Percentiles rank a stretch among this genome's conserved stretches.
phyloP scores from a whole-genome alignment of 2,888 invertebrate species.

The Hypercompe scribonia region DNA sequence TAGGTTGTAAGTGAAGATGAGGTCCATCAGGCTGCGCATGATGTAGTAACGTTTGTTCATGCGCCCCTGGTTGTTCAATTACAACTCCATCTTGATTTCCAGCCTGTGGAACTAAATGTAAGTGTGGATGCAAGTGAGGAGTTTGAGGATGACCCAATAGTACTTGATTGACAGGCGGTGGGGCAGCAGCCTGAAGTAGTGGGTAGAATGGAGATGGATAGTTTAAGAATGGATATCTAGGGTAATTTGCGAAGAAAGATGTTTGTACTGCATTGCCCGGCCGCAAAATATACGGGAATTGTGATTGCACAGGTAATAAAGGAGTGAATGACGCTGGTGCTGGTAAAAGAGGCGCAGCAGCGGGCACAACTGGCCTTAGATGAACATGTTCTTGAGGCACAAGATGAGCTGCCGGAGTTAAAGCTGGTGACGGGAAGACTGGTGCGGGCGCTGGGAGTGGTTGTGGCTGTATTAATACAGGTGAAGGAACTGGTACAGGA shows the following conservation, averaged over 20 bases:
- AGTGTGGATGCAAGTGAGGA: conserved; percentile 67
- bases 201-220: conserved; percentile 68
- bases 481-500: conserved; percentile 65
- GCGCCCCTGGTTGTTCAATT: conserved; percentile 58
- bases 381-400: conserved; percentile 63
- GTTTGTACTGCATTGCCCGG: conserved; percentile 81
- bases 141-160: conserved; percentile 66
- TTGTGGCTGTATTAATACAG: conserved; percentile 54
- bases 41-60: conserved; percentile 55
- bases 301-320: conserved; percentile 59
- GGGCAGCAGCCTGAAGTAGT: conserved; percentile 50
- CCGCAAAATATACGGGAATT: conserved; percentile 73
- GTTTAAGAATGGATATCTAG: conserved; percentile 75
- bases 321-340: conserved; percentile 62
- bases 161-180: conserved; percentile 53
- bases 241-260: conserved; percentile 79
- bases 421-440: conserved; percentile 47
- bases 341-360: conserved; percentile 61
- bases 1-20: conserved; percentile 50
- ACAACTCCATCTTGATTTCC: conserved; percentile 56
- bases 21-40: conserved; percentile 56
- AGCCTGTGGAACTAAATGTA: conserved; percentile 62
- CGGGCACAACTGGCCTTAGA: conserved; percentile 62
- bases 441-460: conserved; percentile 53
- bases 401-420: conserved; percentile 58